Conservation (phyloP, 2,888 invertebrate species). For the Acleris holmiana region DNA sequence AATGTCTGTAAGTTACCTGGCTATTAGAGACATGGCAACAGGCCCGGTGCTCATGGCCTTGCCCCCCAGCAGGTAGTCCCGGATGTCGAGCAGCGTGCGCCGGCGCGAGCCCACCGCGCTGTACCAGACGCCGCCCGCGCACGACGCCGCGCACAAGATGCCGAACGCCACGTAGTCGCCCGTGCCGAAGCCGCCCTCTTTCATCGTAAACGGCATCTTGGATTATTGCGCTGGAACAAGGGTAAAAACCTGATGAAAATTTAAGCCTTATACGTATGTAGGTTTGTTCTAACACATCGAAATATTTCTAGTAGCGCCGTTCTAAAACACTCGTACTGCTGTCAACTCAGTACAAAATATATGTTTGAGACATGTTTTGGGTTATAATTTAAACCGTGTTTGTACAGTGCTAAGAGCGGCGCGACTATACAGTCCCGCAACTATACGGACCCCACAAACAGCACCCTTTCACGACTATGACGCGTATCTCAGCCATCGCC, state of each 20-base stretch:
- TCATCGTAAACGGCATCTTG: slow-evolving; percentile 71
- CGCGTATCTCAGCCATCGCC: too few relatives aligned
- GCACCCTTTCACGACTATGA: too few relatives aligned
- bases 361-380: too few relatives aligned
- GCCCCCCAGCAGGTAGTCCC: slow-evolving; percentile 91
- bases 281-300: too few relatives aligned
- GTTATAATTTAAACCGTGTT: too few relatives aligned
- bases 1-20: slow-evolving; percentile 16
- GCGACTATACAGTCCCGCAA: too few relatives aligned
- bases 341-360: too few relatives aligned
- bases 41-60: slow-evolving; percentile 90
- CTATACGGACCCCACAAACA: too few relatives aligned
- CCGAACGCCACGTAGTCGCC: slow-evolving; percentile 88
- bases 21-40: slow-evolving; percentile 72
- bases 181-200: slow-evolving; percentile 69
- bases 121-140: slow-evolving; percentile 90
- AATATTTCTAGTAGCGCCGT: too few relatives aligned
- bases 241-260: background rate
- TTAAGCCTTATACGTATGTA: background rate
- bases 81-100: slow-evolving; percentile 80
- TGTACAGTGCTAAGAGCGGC: too few relatives aligned
- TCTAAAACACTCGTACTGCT: too few relatives aligned
- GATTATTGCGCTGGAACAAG: slow-evolving; percentile 36
- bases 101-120: slow-evolving; percentile 80
- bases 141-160: slow-evolving; percentile 88